Evolutionary conservation across 2,797 vertebrate species (phyloP), one percentile per base, ranked within the genome.

Genomic region (Echeneis naucrates): DNA sequence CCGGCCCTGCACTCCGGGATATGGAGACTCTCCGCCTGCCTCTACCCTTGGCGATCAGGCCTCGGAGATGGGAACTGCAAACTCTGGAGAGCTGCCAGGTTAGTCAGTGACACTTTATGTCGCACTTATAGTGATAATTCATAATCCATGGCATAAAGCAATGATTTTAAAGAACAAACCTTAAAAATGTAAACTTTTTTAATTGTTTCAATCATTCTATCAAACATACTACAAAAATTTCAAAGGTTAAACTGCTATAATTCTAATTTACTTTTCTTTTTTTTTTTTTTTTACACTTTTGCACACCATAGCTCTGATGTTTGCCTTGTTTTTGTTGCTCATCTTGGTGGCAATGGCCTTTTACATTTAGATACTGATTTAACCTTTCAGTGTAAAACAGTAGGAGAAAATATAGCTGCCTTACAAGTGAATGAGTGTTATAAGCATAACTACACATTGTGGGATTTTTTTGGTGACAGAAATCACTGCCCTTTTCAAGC

Each of bases 1-100:
- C 0, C 93, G 95, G 55, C 96, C 97, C 71, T 96, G 95, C 91
- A 97, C 96, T 11, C 96, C 97, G 0, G 92, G 95, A 24, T 98
- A 97, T 0, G 93, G 91, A 75, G 92, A 95, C 0, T 97, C 95
- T 0, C 96, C 95, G 0, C 93, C 97, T 11, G 96, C 95, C 30
- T 92, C 89, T 8, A 80, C 86, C n/a, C 73, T 90, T 17, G 90
- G 90, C 58, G 75, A 90, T 24, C 89, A 91, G 65, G 90, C 87
- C 40, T 94, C 93, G 0, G 95, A 96, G 35, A 95, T 96, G 68
- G 95, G 95, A 37, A 94, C 92, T 0, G 94, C 96, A 62, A 96
- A 96, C 53, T 93, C 93, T 68, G 83, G 85, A 10, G 86, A 90
- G 0, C 89, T 93, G 32, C 21, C 86, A 83, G 92, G 93, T 94